Evolutionary conservation across 1,140 invertebrate species (phyloP), one percentile per base, ranked within the genome.

Genomic region (Leucophenga varia): DNA sequence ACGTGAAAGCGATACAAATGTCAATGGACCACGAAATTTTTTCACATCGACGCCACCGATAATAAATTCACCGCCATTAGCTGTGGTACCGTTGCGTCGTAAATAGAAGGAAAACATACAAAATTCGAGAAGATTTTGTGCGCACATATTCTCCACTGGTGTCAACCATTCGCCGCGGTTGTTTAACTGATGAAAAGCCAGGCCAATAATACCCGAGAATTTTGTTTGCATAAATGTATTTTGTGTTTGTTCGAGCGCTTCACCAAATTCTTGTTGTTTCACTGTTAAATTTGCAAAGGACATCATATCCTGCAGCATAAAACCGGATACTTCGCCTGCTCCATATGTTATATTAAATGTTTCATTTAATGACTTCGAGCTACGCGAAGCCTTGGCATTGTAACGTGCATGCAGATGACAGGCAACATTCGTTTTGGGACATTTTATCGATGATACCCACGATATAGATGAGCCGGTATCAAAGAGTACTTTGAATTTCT

Each of bases 51-150:
- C 40, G 9, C 58, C 58, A 13, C 58, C 58, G 28, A 61, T 57
- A 1, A 57, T 54, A 1, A 61, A 25, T 10, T 61, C 58, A 1
- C 54, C 55, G 3, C 55, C 55, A 17, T 28, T 48, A 3, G 25
- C 7, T 13, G 47, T 43, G 22, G 49, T 57, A 3, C 54, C 55
- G 25, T 57, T 53, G 0, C 77, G 73, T 75, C 86, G 91, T 1
- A 98, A 81, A 74, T 95, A 98, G 76, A 99, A 98, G 38, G 94
- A 95, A 77, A 99, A 98, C 12, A 97, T 76, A 1, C 92, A 83
- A 48, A 84, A 59, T 2, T 79, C 63, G 9, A 97, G 80, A 3
- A 92, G 74, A 8, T 84, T 81, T 78, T 98, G 93, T 10, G 84
- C 78, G 12, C 95, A 79, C 91, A 98, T 95, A 61, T 88, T 91